These are phyloP conservation scores for Enteromius paludinosus DNA, from an alignment of 2,797 vertebrate species.

Conservation along the genomic window DNA sequence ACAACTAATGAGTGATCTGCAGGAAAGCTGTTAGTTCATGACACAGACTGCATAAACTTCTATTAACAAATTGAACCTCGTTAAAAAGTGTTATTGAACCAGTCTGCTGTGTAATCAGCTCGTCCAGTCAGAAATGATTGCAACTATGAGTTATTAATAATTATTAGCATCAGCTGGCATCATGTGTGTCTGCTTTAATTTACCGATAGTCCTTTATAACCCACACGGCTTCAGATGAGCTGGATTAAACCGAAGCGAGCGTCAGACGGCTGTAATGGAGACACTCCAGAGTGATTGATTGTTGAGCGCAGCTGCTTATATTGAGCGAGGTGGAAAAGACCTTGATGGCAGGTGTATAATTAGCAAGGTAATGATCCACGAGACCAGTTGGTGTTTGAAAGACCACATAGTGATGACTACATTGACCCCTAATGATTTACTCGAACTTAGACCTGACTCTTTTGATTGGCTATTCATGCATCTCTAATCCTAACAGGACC, in stretches of 20 bases:
- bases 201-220: neutral
- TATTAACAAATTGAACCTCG: neutral
- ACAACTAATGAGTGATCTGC: neutral
- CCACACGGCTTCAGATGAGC: conserved; percentile 4
- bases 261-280: conserved; percentile 38
- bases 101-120: neutral
- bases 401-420: conserved; percentile 42
- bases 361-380: conserved; percentile 46
- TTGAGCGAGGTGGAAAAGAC: conserved; percentile 38
- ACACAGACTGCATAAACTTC: neutral
- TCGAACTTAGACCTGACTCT: conserved; percentile 51
- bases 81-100: neutral
- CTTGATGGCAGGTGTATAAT: conserved; percentile 50
- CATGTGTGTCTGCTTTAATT: neutral
- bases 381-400: conserved; percentile 38
- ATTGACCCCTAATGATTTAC: conserved; percentile 53
- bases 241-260: conserved; percentile 45
- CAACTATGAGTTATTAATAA: neutral
- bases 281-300: conserved; percentile 36
- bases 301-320: conserved; percentile 20
- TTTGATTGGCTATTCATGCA: conserved; percentile 27
- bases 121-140: neutral
- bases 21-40: neutral
- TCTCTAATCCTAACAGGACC: conserved; percentile 3
- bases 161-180: neutral